phyloP scores from a whole-genome alignment of 1,140 invertebrate genomes.

The Telenomus remus region DNA sequence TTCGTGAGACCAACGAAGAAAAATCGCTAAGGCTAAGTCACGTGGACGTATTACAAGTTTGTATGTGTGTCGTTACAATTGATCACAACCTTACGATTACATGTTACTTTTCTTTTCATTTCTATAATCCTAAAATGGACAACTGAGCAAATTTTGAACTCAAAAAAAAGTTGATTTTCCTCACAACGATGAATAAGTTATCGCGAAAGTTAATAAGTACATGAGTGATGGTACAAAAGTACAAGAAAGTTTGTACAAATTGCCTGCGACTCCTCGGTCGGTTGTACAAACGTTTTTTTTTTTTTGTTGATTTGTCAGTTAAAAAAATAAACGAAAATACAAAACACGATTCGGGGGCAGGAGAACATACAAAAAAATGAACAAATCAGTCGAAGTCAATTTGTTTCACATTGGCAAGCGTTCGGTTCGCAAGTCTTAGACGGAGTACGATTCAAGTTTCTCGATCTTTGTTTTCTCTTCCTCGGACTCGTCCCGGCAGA shows the following conservation, averaged over 20 bases:
- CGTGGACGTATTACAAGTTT: conserved; percentile 17
- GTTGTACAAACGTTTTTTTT: neutral
- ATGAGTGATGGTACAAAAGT: conserved; percentile 9
- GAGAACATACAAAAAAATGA: conserved; percentile 8
- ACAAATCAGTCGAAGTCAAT: no score
- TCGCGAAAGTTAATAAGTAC: conserved; percentile 11
- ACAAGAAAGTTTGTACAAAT: conserved; percentile 12
- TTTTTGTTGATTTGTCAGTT: no score
- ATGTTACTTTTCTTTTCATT: neutral
- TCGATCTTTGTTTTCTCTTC: conserved; percentile 80
- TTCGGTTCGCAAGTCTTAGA: conserved; percentile 54
- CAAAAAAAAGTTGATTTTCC: conserved; percentile 15
- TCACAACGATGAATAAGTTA: conserved; percentile 18
- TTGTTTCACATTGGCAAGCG: no score
- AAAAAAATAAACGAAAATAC: no score
- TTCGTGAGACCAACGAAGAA: conserved; percentile 14
- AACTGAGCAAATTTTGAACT: no score
- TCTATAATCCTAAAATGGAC: no score
- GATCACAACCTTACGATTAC: conserved; percentile 39
- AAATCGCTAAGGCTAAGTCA: conserved; percentile 38
- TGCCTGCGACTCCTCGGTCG: neutral
- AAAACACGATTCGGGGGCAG: no score
- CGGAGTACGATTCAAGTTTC: conserved; percentile 78
- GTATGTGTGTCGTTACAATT: conserved; percentile 26
- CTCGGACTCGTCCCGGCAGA: conserved; percentile 80